A percentile compares a stretch with the other conserved stretches of the same genome.
Evolutionary conservation across 2,797 vertebrate species (phyloP).

Genomic region (Peromyscus aztecus): DNA sequence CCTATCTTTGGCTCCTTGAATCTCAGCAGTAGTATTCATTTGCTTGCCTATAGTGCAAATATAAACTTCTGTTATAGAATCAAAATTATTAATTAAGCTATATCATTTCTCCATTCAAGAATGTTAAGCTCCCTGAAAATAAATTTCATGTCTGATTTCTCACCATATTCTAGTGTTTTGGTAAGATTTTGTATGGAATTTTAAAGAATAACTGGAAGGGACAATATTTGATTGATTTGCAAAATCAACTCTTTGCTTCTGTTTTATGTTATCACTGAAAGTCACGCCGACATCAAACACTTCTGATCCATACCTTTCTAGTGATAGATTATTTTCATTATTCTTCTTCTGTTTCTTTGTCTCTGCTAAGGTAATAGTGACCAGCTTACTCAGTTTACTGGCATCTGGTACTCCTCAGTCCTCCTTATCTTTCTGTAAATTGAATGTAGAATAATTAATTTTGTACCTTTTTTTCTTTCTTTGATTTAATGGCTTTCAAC

Average conservation of each 20-base stretch:
- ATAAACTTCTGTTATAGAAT: neutral
- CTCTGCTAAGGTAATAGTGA: neutral
- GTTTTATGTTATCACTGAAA: neutral
- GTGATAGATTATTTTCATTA: neutral
- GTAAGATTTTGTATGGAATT: no score
- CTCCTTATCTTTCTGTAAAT: neutral
- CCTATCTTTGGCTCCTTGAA: neutral
- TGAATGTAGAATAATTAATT: neutral
- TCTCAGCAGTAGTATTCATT: neutral
- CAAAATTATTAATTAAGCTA: neutral
- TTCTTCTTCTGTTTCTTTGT: neutral
- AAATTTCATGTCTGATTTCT: neutral
- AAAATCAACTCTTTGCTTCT: neutral
- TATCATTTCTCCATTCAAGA: neutral
- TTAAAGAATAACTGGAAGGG: neutral
- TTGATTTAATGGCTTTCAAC: neutral
- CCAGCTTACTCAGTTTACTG: neutral
- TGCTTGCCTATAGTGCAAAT: neutral
- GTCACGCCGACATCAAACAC: no score
- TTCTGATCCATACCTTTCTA: neutral
- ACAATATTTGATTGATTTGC: neutral
- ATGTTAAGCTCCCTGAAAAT: neutral
- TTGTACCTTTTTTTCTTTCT: neutral
- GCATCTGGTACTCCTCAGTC: neutral
- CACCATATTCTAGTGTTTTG: neutral